Evolutionary conservation across 2,888 invertebrate species (phyloP), one percentile per base, ranked within the genome.

Genomic region (Agrotis exclamationis): DNA sequence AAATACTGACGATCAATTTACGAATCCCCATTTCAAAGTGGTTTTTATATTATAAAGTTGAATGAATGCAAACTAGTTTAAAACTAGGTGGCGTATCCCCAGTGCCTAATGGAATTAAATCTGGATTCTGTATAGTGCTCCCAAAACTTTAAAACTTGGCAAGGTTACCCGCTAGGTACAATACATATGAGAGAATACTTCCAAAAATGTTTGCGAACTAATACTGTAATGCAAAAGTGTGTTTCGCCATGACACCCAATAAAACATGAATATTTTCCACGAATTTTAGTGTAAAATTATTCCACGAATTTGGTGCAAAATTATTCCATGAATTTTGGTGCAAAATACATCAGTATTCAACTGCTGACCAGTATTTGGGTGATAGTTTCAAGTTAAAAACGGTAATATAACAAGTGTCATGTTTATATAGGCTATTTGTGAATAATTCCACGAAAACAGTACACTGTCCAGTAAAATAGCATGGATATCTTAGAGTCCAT

Each of bases 11-110:
- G 79, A 85, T 86, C 87, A 90, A 90, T 90, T 91, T 89, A 86
- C 82, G 77, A 88, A 89, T 87, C 70, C 33, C 1, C 85, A 87
- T 90, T 90, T 89, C 87, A 87, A 83, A 58, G 72, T 69, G 76
- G 86, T 91, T 92, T 93, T 93, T 93, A 88, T 89, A 88, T 84
- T 85, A 83, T 83, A 87, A 93, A 93, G 90, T 93, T 93, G 89
- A 93, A 91, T 91, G 85, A 89, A 71, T 73, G 54, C 28, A 56
- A 63, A 90, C 88, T 88, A 91, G 89, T 91, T 92, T 85, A 79
- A 88, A 91, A 90, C 83, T 86, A 87, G 86, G 80, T 75, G 59
- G 75, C 62, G 87, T 90, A 87, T 89, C 86, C 82, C 75, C 79
- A 76, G 82, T 81, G 85, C 83, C 87, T 91, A 90, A 92, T 92